phyloP scores from a whole-genome alignment of 2,113 vertebrate species.

The Protobothrops flavoviridis region DNA sequence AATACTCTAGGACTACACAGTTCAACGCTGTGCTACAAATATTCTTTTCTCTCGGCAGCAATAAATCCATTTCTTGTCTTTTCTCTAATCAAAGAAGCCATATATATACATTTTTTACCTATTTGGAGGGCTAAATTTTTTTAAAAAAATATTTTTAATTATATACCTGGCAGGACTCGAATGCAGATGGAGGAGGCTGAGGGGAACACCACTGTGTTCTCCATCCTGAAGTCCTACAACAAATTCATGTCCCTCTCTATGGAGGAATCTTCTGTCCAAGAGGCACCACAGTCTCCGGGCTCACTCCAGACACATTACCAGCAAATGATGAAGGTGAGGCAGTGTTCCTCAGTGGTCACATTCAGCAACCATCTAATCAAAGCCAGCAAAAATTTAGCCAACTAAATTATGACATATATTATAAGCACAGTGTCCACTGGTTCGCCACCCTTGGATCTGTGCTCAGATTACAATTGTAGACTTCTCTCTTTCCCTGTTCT shows the following conservation, averaged over 20 bases:
- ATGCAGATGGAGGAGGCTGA: constrained; percentile 77
- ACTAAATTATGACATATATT: not conserved
- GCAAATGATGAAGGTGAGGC: constrained; percentile 84
- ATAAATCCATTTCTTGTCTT: not conserved
- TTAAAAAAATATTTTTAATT: not conserved
- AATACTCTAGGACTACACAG: not conserved
- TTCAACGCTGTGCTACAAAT: not conserved
- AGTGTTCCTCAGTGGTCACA: not conserved
- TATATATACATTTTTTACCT: not conserved
- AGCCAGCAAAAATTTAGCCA: no score
- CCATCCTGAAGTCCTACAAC: constrained; percentile 88
- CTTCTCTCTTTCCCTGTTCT: not conserved
- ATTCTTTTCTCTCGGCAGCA: not conserved
- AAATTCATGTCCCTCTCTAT: constrained; percentile 79
- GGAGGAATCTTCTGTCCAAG: constrained; percentile 61
- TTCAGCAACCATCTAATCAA: not conserved
- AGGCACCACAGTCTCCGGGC: constrained; percentile 18
- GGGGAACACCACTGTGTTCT: constrained; percentile 87
- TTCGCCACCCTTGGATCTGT: not conserved
- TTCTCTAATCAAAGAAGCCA: not conserved
- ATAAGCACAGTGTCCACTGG: not conserved
- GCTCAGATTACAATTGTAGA: not conserved
- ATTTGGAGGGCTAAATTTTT: not conserved
- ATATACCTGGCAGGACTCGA: constrained; percentile 15
- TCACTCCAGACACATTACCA: constrained; percentile 83